These are phyloP conservation scores for Platyrinchus mystaceus DNA, from an alignment of 2,797 vertebrate genomes.

Conservation along the genomic window DNA sequence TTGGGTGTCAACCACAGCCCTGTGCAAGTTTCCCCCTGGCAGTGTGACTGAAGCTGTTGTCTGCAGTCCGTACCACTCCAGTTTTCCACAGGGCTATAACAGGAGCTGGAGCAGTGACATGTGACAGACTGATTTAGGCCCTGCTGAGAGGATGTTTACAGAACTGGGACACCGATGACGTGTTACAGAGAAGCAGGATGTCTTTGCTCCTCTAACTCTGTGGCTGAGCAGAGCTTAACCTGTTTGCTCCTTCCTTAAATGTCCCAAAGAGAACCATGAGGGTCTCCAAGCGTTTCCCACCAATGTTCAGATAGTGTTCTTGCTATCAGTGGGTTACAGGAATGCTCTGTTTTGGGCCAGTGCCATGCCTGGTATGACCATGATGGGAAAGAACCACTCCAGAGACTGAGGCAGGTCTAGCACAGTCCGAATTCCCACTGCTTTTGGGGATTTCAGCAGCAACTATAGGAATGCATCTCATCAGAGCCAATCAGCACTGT, in stretches of 20 bases:
- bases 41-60: background rate
- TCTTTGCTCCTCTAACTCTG: conserved; percentile 21
- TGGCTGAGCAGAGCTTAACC: conserved; percentile 55
- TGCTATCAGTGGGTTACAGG: background rate
- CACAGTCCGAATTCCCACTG: background rate
- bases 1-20: background rate
- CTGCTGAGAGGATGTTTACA: conserved; percentile 33
- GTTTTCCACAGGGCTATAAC: background rate
- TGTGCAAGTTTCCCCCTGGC: background rate
- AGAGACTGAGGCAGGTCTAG: background rate
- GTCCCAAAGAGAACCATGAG: background rate
- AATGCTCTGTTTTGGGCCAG: background rate
- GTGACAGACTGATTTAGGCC: conserved; percentile 31
- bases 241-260: conserved; percentile 24
- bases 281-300: background rate
- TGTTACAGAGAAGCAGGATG: background rate
- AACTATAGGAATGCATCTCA: background rate
- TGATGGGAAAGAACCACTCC: background rate
- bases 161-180: background rate
- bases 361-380: background rate
- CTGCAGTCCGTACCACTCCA: background rate
- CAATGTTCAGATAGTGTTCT: background rate
- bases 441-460: background rate
- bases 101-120: background rate
- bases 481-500: background rate